Evolutionary conservation across 1,140 invertebrate species (phyloP).

Genomic region (Scaptodrosophila lebanonensis): DNA sequence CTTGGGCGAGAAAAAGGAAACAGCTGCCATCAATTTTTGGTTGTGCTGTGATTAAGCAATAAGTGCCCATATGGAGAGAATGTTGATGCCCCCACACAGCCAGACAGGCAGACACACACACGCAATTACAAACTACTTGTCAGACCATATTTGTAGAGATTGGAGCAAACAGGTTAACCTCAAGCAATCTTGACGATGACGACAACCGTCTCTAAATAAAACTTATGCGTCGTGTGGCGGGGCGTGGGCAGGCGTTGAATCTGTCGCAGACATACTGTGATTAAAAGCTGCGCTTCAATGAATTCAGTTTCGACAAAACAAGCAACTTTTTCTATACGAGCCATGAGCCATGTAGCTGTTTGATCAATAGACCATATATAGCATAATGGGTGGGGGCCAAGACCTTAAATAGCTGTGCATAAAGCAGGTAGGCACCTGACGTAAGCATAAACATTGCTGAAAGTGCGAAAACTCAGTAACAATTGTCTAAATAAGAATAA

Average conservation of each 20-base stretch:
- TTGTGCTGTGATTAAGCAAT: not conserved
- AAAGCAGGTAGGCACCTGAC: too few species aligned
- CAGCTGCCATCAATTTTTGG: not conserved
- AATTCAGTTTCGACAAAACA: too few species aligned
- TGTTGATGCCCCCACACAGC: not conserved
- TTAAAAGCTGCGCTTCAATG: too few species aligned
- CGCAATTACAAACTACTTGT: not conserved
- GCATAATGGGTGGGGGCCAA: too few species aligned
- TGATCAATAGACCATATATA: too few species aligned
- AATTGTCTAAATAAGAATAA: too few species aligned
- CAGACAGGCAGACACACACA: not conserved
- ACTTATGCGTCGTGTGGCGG: slow-evolving; percentile 7
- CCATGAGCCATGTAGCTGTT: too few species aligned
- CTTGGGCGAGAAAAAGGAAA: not conserved
- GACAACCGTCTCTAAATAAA: not conserved
- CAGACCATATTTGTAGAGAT: not conserved
- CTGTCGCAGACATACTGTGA: too few species aligned
- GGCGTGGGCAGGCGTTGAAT: slow-evolving; percentile 16
- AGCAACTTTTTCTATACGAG: too few species aligned
- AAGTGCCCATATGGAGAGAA: not conserved
- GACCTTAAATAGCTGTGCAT: too few species aligned
- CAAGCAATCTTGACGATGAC: slow-evolving; percentile 13
- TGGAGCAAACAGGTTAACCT: slow-evolving; percentile 16
- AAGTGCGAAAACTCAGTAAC: too few species aligned
- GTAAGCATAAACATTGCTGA: too few species aligned